phyloP scores from a whole-genome alignment of 1,140 invertebrate genomes.

The Cecropterus lyciades region DNA sequence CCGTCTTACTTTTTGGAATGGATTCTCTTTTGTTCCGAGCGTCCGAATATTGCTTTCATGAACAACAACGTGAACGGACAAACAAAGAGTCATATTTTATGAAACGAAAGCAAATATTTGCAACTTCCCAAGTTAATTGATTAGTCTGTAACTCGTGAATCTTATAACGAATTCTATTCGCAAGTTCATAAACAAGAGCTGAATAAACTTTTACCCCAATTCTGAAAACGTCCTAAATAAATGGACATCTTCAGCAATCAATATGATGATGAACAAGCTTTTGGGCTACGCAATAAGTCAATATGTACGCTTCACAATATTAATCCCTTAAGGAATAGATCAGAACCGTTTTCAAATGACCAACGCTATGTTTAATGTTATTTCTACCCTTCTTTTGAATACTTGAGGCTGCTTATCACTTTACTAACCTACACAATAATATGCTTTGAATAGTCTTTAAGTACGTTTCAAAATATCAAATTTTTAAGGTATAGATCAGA shows the following conservation, averaged over 20 bases:
- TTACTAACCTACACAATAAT: too few relatives aligned
- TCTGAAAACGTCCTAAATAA: background rate
- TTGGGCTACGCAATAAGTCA: too few relatives aligned
- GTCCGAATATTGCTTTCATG: background rate
- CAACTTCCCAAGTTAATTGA: constrained; percentile 2
- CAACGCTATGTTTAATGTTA: too few relatives aligned
- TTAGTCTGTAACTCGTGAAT: background rate
- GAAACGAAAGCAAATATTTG: background rate
- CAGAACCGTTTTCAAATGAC: too few relatives aligned
- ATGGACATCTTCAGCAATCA: background rate
- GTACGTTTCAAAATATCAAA: too few relatives aligned
- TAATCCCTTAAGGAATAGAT: too few relatives aligned
- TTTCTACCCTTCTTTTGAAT: too few relatives aligned
- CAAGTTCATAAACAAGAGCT: background rate
- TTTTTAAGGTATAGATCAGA: too few relatives aligned
- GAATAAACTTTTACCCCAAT: background rate
- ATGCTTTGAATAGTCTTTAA: too few relatives aligned
- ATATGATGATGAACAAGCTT: background rate
- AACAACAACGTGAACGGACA: constrained; percentile 4
- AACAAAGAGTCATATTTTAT: constrained; percentile 3
- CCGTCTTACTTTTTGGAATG: background rate
- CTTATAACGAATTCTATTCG: too few relatives aligned
- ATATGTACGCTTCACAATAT: too few relatives aligned
- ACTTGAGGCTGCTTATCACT: too few relatives aligned
- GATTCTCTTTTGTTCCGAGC: background rate